Base-by-base conservation (phyloP, 2,797 vertebrate species). In the Tokudaia tokunoshimensis region DNA sequence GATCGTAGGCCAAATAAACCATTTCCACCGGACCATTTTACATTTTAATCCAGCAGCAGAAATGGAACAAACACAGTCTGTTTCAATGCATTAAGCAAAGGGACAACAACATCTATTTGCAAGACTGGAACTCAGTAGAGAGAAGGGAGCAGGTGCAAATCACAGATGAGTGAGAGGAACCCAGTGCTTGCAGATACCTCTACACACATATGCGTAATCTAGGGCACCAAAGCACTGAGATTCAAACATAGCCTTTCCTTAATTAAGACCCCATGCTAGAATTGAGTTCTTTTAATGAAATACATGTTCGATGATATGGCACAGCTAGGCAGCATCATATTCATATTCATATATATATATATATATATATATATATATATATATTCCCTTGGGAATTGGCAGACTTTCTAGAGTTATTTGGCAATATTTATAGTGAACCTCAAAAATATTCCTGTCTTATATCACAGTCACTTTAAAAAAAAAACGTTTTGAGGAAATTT, bases 341-440 rank as follows among this genome's bases (percentile, higher is more conserved):
- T 61, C 61, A 37, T 59, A 19, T 47, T n/a, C n/a, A 57, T 57
- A 57, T 57, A 55, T n/a, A n/a, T 55, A 80, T n/a, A n/a, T 79
- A 50, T 47, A 79, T 79, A 79, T 79, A 79, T 80, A 37, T 37
- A 24, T 26, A 81, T n/a, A 70, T n/a, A 70, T 76, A 47, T 76
- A 47, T 29, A 47, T 47, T 61, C 81, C 63, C 52, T 63, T n/a
- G 31, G 44, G 50, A 80, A 92, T 70, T 89, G 89, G 76, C 41
- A 89, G 75, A 57, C 47, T 87, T 78, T 91, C 72, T 55, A 94
- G 92, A 81, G 65, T 15, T 79, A 44, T 95, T 96, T 91, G 65
- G 26, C 76, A 79, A 81, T 94, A 95, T 94, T 96, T 95, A 96
- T 88, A 91, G 67, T 87, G 75, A 96, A 67, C 61, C 57, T 90